A percentile compares a stretch with the other conserved stretches of the same genome.
phyloP scores from a whole-genome alignment of 2,888 invertebrate genomes.

The Acrobasis suavella region DNA sequence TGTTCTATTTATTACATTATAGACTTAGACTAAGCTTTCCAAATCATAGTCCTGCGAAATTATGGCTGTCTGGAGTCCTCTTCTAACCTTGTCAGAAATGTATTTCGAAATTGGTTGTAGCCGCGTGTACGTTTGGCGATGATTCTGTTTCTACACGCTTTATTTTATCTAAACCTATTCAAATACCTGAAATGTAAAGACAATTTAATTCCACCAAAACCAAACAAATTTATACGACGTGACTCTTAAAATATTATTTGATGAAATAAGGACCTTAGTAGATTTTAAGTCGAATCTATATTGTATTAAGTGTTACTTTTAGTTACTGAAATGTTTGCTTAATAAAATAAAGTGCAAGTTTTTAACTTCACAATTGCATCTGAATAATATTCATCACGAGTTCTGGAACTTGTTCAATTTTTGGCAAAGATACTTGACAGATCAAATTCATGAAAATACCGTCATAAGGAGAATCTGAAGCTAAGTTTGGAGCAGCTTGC shows the following conservation, averaged over 20 bases:
- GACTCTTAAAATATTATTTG: no score
- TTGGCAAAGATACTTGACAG: constrained; percentile 15
- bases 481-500: constrained; percentile 25
- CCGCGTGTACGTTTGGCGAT: not conserved
- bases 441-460: constrained; percentile 18
- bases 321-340: no score
- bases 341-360: not conserved
- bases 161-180: not conserved
- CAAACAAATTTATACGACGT: no score
- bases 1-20: constrained; percentile 19
- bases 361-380: not conserved
- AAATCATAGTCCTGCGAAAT: constrained; percentile 15
- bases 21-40: constrained; percentile 4
- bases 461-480: constrained; percentile 17
- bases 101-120: constrained; percentile 5
- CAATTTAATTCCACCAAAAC: no score
- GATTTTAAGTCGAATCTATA: no score
- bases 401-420: constrained; percentile 12
- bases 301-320: no score
- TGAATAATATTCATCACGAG: not conserved
- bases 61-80: constrained; percentile 15
- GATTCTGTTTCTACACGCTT: not conserved
- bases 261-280: no score
- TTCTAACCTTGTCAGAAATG: constrained; percentile 4
- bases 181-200: no score